Conservation (phyloP, 2,113 vertebrate species). For the Pitta sordida region DNA sequence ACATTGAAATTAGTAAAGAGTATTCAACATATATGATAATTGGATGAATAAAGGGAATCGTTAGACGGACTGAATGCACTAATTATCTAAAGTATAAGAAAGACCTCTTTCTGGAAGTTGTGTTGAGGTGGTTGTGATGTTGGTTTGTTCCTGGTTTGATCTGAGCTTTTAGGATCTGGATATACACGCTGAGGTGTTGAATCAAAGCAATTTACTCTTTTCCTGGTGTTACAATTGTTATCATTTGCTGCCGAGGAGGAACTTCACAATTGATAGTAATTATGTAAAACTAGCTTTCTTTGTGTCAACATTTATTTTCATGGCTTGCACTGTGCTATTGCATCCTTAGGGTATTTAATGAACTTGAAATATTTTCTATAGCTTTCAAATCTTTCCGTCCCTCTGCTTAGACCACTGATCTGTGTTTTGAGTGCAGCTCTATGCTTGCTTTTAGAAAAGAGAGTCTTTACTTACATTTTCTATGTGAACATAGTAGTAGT, state of each 20-base stretch:
- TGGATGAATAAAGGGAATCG: background rate
- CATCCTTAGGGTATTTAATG: slow-evolving; percentile 10
- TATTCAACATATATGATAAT: background rate
- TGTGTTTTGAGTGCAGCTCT: background rate
- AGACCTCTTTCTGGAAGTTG: background rate
- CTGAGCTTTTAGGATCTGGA: background rate
- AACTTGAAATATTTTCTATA: slow-evolving; percentile 9
- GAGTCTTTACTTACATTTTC: background rate
- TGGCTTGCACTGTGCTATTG: background rate
- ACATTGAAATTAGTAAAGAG: background rate
- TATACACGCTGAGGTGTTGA: background rate
- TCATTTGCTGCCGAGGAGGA: slow-evolving; percentile 10
- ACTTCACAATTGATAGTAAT: slow-evolving; percentile 17
- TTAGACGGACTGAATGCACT: background rate
- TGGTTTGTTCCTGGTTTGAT: background rate
- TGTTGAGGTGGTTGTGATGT: background rate
- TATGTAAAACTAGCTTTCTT: background rate
- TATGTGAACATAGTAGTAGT: background rate
- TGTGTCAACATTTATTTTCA: slow-evolving; percentile 16
- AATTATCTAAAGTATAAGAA: background rate
- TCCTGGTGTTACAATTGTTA: background rate
- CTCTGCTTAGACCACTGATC: background rate
- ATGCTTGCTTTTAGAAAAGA: background rate
- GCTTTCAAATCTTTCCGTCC: background rate
- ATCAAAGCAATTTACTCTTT: background rate